phyloP scores from a whole-genome alignment of 1,140 invertebrate genomes.

The Helicoverpa armigera region DNA sequence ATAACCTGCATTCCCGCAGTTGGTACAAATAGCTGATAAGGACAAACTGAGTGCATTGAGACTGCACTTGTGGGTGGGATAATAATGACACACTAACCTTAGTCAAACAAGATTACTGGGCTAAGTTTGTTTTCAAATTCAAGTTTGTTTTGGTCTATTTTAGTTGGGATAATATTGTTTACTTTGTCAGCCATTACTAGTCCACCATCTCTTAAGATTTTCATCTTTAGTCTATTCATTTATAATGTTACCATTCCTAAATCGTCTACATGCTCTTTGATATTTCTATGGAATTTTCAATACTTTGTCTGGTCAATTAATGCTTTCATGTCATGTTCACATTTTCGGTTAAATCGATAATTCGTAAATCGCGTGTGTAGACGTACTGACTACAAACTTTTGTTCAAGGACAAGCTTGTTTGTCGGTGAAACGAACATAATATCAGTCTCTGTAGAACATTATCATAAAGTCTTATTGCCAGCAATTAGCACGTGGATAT shows the following conservation, averaged over 20 bases:
- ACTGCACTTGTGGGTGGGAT: slow-evolving; percentile 18
- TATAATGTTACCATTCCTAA: not conserved
- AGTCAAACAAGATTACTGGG: slow-evolving; percentile 18
- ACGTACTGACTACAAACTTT: slow-evolving; percentile 6
- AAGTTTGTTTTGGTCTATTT: not conserved
- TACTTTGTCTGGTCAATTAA: not conserved
- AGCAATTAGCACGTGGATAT: not conserved
- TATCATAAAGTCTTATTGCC: not conserved
- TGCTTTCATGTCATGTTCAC: slow-evolving; percentile 1
- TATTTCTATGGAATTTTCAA: not conserved
- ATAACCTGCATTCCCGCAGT: slow-evolving; percentile 23
- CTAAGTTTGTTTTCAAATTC: not conserved
- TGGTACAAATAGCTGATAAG: slow-evolving; percentile 24
- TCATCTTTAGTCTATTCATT: not conserved
- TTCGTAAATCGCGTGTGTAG: slow-evolving; percentile 28
- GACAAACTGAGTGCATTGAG: slow-evolving; percentile 5
- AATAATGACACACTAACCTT: slow-evolving; percentile 23
- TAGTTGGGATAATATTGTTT: not conserved
- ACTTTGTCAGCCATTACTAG: not conserved
- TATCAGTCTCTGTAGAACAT: not conserved
- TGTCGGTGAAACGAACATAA: not conserved
- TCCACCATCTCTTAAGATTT: not conserved
- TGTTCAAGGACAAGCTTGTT: slow-evolving; percentile 21
- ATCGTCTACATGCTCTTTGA: not conserved
- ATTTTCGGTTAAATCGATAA: slow-evolving; percentile 36